These are phyloP conservation scores for Gymnoscelis rufifasciata DNA, from an alignment of 2,888 invertebrate species.

Conservation along the genomic window DNA sequence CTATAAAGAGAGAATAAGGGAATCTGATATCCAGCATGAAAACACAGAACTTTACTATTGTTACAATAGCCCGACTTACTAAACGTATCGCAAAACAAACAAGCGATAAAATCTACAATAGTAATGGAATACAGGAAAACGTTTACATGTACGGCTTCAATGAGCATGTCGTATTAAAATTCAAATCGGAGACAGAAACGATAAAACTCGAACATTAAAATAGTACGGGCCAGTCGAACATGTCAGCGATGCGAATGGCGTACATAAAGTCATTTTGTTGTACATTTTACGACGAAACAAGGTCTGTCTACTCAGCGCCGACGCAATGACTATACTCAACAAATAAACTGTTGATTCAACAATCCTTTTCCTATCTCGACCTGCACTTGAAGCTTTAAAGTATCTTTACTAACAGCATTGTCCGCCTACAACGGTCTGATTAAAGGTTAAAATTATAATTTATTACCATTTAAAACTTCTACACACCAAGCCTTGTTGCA, in stretches of 20 bases:
- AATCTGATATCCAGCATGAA: too few relatives aligned
- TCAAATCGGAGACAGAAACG: conserved; percentile 52
- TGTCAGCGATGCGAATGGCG: conserved; percentile 42
- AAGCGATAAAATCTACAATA: conserved; percentile 32
- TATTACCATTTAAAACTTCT: neutral
- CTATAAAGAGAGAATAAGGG: too few relatives aligned
- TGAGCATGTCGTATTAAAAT: conserved; percentile 58
- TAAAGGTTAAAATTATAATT: too few relatives aligned
- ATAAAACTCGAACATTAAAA: conserved; percentile 56
- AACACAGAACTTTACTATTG: too few relatives aligned
- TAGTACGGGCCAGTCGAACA: conserved; percentile 45
- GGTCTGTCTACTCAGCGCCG: conserved; percentile 25
- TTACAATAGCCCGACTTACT: neutral
- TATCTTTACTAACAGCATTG: too few relatives aligned
- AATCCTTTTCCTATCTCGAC: neutral
- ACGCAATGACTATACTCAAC: conserved; percentile 13
- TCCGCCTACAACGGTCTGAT: neutral
- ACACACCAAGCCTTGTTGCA: conserved; percentile 28
- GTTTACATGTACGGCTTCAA: conserved; percentile 38
- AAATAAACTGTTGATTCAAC: conserved; percentile 17
- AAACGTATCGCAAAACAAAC: conserved; percentile 34
- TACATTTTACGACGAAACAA: conserved; percentile 53
- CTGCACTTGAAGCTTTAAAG: too few relatives aligned
- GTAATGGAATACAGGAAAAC: conserved; percentile 28
- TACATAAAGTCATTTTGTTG: conserved; percentile 54